Evolutionary conservation across 2,888 invertebrate species (phyloP), one percentile per base, ranked within the genome.

Genomic region (Dicranocentrus wangi): DNA sequence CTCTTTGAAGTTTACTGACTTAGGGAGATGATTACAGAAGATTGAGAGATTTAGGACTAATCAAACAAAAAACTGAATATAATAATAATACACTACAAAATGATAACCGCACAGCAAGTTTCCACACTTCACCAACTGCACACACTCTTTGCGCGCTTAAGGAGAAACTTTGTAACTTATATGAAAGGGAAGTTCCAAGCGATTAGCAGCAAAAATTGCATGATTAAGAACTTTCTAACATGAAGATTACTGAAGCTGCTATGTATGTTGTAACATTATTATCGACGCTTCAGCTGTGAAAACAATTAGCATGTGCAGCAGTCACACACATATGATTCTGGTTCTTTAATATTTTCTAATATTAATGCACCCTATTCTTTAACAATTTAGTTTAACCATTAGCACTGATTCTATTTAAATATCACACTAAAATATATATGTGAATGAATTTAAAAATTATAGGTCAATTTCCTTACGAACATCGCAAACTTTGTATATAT

Each of bases 191-290:
- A 77, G 77, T 77, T 77, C 77, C 77, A 77, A 77, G 69, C 69
- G 77, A 77, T 77, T 77, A 77, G 77, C 77, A 77, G 61, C 17
- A 77, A 69, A 77, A 77, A 77, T 77, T 77, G 77, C 69, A 77
- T 68, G 77, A 69, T 77, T 77, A 69, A 51, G 76, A 68, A 77
- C 77, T 77, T 77, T 77, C 77, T 77, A 76, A 76, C 76, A 42
- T 17, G 47, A 66, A 76, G 76, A 76, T 68, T 76, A 66, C 28
- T 23, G 77, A 58, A 51, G 77, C 69, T 68, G 60, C 47, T 51
- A 77, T n/a, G n/a, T n/a, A n/a, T 77, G 69, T 27, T 77, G 77
- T 77, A 77, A 69, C 51, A 69, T 23, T 69, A 61, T 69, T 68
- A 77, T 53, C 69, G 15, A 63, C 42, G 42, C 8, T 63, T 63